Evolutionary conservation across 2,888 invertebrate species (phyloP).

Genomic region (Hemithea aestivaria): DNA sequence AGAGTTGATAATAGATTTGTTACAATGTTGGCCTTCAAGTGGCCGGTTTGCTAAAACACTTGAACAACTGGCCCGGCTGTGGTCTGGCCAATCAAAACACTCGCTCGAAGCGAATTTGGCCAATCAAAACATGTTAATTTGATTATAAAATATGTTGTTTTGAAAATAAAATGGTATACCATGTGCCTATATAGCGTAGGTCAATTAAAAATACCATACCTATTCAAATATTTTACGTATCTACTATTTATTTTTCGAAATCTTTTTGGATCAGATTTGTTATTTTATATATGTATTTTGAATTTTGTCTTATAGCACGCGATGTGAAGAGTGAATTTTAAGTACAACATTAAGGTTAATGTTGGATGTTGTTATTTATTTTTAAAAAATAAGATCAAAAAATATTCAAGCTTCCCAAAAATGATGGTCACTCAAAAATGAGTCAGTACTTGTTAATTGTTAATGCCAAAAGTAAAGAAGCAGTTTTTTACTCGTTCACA

Average conservation of each 20-base stretch:
- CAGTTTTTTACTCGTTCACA: constrained; percentile 13
- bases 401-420: no score
- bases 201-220: no score
- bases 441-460: constrained; percentile 13
- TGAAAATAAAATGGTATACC: constrained; percentile 43
- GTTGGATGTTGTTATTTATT: no score
- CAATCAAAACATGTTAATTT: constrained; percentile 72
- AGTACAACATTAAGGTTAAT: no score
- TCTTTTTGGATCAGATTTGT: no score
- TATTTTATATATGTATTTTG: no score
- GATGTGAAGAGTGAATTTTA: no score
- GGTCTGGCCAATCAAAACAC: constrained; percentile 67
- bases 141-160: constrained; percentile 57
- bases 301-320: no score
- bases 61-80: constrained; percentile 64
- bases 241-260: no score
- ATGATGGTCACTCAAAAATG: constrained; percentile 1
- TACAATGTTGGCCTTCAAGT: constrained; percentile 27
- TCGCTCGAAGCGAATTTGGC: constrained; percentile 54
- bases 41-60: constrained; percentile 62
- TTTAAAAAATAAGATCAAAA: no score
- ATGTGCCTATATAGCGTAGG: constrained; percentile 3
- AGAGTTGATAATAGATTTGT: constrained; percentile 20
- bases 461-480: constrained; percentile 12
- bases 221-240: no score